Evolutionary conservation across 1,140 invertebrate genomes (phyloP).

Genomic region (Aricia agestis): DNA sequence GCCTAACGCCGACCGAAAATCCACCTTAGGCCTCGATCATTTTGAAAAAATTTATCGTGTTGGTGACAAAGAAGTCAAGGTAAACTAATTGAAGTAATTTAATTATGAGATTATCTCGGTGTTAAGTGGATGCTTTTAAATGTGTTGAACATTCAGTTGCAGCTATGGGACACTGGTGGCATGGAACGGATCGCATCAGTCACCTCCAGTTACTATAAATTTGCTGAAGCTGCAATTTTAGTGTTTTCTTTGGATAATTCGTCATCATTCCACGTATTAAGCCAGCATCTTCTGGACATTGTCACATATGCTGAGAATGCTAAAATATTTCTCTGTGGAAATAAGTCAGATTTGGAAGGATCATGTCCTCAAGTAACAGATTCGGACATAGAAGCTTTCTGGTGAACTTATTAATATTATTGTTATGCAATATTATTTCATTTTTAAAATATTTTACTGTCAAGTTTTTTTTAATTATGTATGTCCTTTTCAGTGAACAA

Average conservation of each 20-base stretch:
- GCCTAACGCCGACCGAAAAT: conserved; percentile 86
- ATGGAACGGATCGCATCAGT: conserved; percentile 96
- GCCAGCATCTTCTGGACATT: conserved; percentile 93
- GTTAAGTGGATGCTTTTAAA: conserved; percentile 3
- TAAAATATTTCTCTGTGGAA: conserved; percentile 94
- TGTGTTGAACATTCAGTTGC: conserved; percentile 79
- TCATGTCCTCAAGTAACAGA: conserved; percentile 87
- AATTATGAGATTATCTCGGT: conserved; percentile 13
- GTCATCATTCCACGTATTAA: conserved; percentile 92
- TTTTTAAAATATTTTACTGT: conserved; percentile 6
- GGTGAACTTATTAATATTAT: conserved; percentile 73
- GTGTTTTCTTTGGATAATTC: conserved; percentile 94
- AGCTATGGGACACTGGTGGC: conserved; percentile 95
- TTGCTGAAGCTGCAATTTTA: conserved; percentile 92
- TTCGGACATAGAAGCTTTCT: conserved; percentile 93
- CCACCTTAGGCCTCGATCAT: conserved; percentile 94
- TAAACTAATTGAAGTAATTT: conserved; percentile 53
- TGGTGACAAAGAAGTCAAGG: conserved; percentile 86
- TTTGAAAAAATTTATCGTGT: conserved; percentile 87
- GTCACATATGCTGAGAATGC: conserved; percentile 95
- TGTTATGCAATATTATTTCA: conserved; percentile 5
- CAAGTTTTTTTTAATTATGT: too few relatives aligned
- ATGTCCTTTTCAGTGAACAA: conserved; percentile 83
- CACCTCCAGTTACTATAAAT: conserved; percentile 95
- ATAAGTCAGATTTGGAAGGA: conserved; percentile 89